These are phyloP conservation scores for Poecilus cupreus DNA, from an alignment of 2,888 invertebrate genomes.

Conservation along the genomic window DNA sequence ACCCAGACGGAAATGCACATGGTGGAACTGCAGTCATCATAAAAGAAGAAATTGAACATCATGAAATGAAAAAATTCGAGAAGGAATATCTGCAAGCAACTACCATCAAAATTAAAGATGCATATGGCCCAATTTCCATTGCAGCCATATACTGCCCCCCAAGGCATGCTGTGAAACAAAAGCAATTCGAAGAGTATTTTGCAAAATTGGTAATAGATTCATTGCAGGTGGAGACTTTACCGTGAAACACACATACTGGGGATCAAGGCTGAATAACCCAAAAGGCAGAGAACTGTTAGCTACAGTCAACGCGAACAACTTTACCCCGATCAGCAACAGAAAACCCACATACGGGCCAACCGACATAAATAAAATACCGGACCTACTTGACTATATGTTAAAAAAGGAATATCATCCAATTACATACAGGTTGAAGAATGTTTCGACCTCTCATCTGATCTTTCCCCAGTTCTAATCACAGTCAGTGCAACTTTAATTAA, in stretches of 20 bases:
- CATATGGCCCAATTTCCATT: slow-evolving; percentile 53
- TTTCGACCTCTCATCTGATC: slow-evolving; percentile 62
- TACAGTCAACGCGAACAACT: slow-evolving; percentile 11
- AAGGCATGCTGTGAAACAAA: slow-evolving; percentile 61
- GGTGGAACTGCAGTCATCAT: slow-evolving; percentile 60
- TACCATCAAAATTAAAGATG: slow-evolving; percentile 57
- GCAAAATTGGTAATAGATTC: slow-evolving; percentile 60
- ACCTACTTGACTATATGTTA: slow-evolving; percentile 64
- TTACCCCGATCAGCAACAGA: slow-evolving; percentile 59
- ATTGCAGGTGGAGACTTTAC: slow-evolving; percentile 63
- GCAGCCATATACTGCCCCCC: slow-evolving; percentile 64
- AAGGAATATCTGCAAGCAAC: slow-evolving; percentile 61
- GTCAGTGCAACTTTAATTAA: slow-evolving; percentile 55
- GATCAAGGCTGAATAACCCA: slow-evolving; percentile 61
- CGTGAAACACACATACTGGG: slow-evolving; percentile 62
- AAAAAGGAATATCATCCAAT: slow-evolving; percentile 59
- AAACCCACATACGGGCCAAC: slow-evolving; percentile 64
- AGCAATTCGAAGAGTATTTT: slow-evolving; percentile 60
- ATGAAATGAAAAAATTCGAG: slow-evolving; percentile 48
- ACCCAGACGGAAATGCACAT: slow-evolving; percentile 61
- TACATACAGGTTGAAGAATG: slow-evolving; percentile 50
- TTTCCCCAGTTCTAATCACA: slow-evolving; percentile 61
- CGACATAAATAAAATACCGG: slow-evolving; percentile 63
- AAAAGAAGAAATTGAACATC: slow-evolving; percentile 61
- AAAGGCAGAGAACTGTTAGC: slow-evolving; percentile 54